Percentiles rank a stretch among this genome's conserved stretches.
Evolutionary conservation across 2,113 vertebrate species (phyloP).

Genomic region (Proteles cristata): DNA sequence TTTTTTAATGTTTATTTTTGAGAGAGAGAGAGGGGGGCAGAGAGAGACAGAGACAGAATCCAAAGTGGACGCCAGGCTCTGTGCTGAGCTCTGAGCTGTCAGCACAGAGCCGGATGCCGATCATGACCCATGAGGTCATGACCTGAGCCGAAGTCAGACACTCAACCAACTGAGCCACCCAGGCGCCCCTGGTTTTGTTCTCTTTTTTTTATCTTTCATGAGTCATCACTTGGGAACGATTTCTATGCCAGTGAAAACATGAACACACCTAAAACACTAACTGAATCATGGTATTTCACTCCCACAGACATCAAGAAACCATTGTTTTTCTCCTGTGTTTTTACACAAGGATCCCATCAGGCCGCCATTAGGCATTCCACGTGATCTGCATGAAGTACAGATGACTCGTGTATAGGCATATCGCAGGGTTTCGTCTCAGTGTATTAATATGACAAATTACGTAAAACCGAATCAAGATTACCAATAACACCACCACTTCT

Average conservation of each 20-base stretch:
- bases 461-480: neutral
- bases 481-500: neutral
- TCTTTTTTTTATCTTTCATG: neutral
- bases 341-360: neutral
- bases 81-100: too few species aligned
- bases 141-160: too few species aligned
- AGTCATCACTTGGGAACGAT: neutral
- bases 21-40: too few species aligned
- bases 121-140: too few species aligned
- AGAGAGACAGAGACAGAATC: too few species aligned
- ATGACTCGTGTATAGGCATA: neutral
- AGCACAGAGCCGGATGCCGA: too few species aligned
- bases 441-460: neutral
- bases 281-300: neutral
- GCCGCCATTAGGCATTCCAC: neutral
- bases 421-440: neutral
- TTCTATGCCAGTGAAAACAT: neutral
- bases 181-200: too few species aligned
- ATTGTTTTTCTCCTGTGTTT: neutral
- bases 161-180: too few species aligned
- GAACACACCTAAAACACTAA: neutral
- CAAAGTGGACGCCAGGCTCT: too few species aligned
- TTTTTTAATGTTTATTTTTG: too few species aligned
- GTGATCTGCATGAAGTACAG: neutral
- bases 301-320: neutral